A percentile compares a stretch with the other conserved stretches of the same genome.
phyloP scores from a whole-genome alignment of 2,888 invertebrate species.

The Parnassius mnemosyne region DNA sequence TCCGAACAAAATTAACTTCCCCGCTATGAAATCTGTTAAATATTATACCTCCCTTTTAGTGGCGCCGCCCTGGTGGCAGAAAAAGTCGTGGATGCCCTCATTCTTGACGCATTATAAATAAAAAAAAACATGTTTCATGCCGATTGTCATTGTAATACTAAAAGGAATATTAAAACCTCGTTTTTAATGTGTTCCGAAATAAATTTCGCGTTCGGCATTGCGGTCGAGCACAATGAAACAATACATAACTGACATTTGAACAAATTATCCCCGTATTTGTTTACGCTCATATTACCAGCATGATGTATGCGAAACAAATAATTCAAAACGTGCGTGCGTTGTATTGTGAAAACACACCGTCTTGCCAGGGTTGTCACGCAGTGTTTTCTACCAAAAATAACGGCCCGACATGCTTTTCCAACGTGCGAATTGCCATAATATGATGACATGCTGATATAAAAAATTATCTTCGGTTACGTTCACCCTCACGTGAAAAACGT shows the following conservation, averaged over 20 bases:
- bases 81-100: too few species aligned
- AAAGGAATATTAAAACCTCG: too few species aligned
- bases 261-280: slow-evolving; percentile 24
- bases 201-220: neutral
- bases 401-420: slow-evolving; percentile 42
- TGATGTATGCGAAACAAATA: slow-evolving; percentile 46
- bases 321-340: slow-evolving; percentile 57
- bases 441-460: slow-evolving; percentile 60
- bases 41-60: too few species aligned
- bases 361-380: slow-evolving; percentile 58
- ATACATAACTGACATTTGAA: slow-evolving; percentile 6
- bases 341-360: slow-evolving; percentile 46
- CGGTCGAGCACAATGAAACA: slow-evolving; percentile 3
- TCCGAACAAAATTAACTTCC: too few species aligned
- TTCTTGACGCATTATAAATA: too few species aligned
- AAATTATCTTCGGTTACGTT: slow-evolving; percentile 54
- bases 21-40: too few species aligned
- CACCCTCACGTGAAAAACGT: slow-evolving; percentile 51
- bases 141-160: too few species aligned
- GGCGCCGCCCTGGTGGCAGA: too few species aligned
- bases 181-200: neutral
- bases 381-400: slow-evolving; percentile 52
- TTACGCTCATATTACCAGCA: slow-evolving; percentile 21
- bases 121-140: too few species aligned
- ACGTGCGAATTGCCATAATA: slow-evolving; percentile 40